Evolutionary conservation across 2,113 vertebrate genomes (phyloP), one percentile per base, ranked within the genome.

Genomic region (Anhinga rufa): DNA sequence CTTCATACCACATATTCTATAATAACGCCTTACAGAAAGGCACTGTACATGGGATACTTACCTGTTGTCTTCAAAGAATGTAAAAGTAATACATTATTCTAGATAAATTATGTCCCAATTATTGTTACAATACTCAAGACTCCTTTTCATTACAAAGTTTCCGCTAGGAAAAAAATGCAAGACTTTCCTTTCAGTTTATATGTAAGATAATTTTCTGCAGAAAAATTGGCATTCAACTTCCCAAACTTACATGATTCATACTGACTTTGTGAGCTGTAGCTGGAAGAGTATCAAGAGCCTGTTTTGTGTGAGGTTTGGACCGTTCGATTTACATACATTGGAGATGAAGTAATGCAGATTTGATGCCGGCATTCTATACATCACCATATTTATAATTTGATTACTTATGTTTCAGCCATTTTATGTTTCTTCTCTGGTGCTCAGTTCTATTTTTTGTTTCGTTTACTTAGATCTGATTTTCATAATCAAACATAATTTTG

Each of bases 381-480:
- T 92, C 83, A 64, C 61, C 29, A 1, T 76, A 26, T 65, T 83
- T 91, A 29, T 51, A 64, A 82, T 79, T 48, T 62, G 14, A 44
- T 86, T 78, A 38, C 76, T 91, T 89, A 40, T 11, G 12, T 51
- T 84, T 12, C 48, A 49, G 13, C 36, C 42, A 68, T 88, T 83
- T 58, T 71, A 4, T 51, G 9, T 76, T 26, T 70, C 24, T 17
- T 68, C 22, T 76, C 34, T 2, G 1, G 12, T 32, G 48, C 61
- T 96, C 70, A 61, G 66, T 78, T 86, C 64, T 94, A 17, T 38
- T 82, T 92, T 94, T 86, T 84, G 32, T 86, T 95, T 93, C 32
- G 2, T 76, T 76, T 80, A 72, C 86, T 87, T 74, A 85, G 40
- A 42, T 93, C 82, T 95, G 82, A 75, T 64, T 90, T 92, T 95